Conservation (phyloP, 2,797 vertebrate genomes). For the Dermochelys coriacea region DNA sequence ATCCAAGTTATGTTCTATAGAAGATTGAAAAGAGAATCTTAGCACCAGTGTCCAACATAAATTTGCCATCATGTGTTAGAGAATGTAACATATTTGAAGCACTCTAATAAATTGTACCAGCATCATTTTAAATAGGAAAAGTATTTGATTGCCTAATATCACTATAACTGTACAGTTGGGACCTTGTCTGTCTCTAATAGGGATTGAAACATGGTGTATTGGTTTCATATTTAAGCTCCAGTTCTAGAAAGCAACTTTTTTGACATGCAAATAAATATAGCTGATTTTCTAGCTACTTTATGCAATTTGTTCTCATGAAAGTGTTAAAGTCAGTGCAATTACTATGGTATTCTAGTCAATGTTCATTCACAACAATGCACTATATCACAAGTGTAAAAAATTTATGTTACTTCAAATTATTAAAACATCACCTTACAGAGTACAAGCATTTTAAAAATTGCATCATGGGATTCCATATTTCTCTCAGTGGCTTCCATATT, state of each 20-base stretch:
- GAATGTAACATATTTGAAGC: background rate
- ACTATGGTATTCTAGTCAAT: background rate
- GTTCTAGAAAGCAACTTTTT: background rate
- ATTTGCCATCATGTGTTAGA: background rate
- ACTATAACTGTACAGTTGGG: background rate
- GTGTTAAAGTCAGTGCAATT: background rate
- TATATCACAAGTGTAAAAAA: background rate
- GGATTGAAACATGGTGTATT: background rate
- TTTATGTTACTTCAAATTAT: background rate
- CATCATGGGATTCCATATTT: background rate
- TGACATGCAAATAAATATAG: background rate
- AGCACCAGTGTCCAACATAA: background rate
- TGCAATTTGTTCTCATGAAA: background rate
- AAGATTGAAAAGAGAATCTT: background rate
- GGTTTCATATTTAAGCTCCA: background rate
- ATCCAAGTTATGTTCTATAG: background rate
- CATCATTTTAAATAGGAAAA: background rate
- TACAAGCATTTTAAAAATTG: background rate
- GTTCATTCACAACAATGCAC: background rate
- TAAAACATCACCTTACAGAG: background rate
- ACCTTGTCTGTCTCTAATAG: background rate
- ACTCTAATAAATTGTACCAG: background rate
- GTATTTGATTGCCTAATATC: background rate
- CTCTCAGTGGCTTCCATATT: background rate
- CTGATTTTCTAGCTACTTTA: background rate